Evolutionary conservation across 1,140 invertebrate species (phyloP).

Genomic region (Ceratina japonica): DNA sequence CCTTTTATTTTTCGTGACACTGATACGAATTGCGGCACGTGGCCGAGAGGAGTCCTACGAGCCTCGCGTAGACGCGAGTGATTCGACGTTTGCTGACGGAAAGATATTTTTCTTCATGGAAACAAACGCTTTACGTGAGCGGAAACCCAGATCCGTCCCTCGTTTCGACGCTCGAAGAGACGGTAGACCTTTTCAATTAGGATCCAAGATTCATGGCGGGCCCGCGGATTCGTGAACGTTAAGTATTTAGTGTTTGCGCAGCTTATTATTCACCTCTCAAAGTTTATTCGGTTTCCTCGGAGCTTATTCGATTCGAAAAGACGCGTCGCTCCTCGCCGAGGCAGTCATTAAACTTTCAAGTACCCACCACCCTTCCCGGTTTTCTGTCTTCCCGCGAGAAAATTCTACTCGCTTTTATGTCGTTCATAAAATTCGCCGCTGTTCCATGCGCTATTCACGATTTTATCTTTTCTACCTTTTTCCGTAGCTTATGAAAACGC

Average conservation of each 20-base stretch:
- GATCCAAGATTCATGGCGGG: conserved; percentile 67
- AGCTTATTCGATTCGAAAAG: too few relatives aligned
- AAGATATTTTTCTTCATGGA: conserved; percentile 61
- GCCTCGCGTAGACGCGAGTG: conserved; percentile 14
- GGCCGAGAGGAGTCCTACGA: conserved; percentile 31
- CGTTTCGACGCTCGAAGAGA: conserved; percentile 28
- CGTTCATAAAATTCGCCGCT: conserved; percentile 13
- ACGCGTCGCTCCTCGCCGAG: too few relatives aligned
- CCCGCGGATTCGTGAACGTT: too few relatives aligned
- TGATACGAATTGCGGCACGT: conserved; percentile 61
- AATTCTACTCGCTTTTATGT: conserved; percentile 10
- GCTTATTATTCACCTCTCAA: too few relatives aligned
- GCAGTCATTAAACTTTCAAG: conserved; percentile 19
- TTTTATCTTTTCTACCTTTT: background rate
- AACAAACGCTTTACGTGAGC: conserved; percentile 72
- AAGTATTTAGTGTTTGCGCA: too few relatives aligned
- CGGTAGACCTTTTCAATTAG: conserved; percentile 75
- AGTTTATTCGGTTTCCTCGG: too few relatives aligned
- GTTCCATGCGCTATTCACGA: background rate
- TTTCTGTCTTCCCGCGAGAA: conserved; percentile 6
- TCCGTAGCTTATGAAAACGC: background rate
- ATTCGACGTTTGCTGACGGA: conserved; percentile 22
- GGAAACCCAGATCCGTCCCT: conserved; percentile 67
- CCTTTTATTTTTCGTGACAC: conserved; percentile 31
- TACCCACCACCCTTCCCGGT: background rate